phyloP scores from a whole-genome alignment of 2,797 vertebrate genomes.

The Ctenopoma kingsleyae region DNA sequence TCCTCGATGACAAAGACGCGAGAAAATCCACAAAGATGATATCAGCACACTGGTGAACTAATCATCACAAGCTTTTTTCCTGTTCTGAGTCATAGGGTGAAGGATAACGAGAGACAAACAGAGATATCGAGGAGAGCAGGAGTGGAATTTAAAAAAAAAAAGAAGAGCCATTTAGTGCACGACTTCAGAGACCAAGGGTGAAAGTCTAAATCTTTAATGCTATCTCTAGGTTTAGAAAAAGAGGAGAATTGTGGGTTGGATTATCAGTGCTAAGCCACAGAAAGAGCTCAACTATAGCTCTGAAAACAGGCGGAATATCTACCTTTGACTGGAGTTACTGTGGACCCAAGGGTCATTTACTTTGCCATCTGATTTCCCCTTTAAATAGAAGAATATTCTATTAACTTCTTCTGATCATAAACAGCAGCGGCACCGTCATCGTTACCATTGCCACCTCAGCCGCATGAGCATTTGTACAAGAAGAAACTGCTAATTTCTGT shows the following conservation, averaged over 20 bases:
- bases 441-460: slow-evolving; percentile 3
- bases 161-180: slow-evolving; percentile 29
- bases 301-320: slow-evolving; percentile 37
- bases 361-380: slow-evolving; percentile 63
- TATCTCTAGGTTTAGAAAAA: slow-evolving; percentile 73
- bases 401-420: slow-evolving; percentile 44
- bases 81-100: slow-evolving; percentile 61
- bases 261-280: slow-evolving; percentile 78
- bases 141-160: slow-evolving; percentile 33
- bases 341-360: slow-evolving; percentile 57
- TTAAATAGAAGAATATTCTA: slow-evolving; percentile 50
- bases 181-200: slow-evolving; percentile 77
- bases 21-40: slow-evolving; percentile 74
- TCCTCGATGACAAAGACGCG: slow-evolving; percentile 66
- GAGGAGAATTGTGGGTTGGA: slow-evolving; percentile 80
- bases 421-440: neutral
- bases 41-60: slow-evolving; percentile 80
- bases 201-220: slow-evolving; percentile 83
- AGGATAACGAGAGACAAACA: slow-evolving; percentile 70
- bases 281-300: slow-evolving; percentile 68
- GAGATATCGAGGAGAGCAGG: slow-evolving; percentile 53
- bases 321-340: slow-evolving; percentile 53
- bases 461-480: slow-evolving; percentile 17
- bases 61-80: slow-evolving; percentile 77
- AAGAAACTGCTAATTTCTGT: slow-evolving; percentile 2